phyloP scores from a whole-genome alignment of 2,888 invertebrate species.

The Drosophila buzzatii region DNA sequence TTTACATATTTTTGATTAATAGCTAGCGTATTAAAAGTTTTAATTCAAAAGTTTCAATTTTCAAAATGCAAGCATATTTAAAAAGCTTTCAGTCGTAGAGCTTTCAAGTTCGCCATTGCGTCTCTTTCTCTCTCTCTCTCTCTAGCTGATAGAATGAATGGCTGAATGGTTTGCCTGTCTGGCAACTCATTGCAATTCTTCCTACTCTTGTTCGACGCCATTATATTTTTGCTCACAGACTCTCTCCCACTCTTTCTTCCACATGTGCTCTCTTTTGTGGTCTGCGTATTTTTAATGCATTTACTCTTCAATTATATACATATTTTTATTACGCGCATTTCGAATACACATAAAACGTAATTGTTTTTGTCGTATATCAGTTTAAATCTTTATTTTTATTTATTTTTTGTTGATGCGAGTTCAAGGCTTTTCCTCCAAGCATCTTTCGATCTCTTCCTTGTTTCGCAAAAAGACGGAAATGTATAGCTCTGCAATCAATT shows the following conservation, averaged over 20 bases:
- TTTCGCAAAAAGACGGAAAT: conserved; percentile 68
- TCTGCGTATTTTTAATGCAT: conserved; percentile 31
- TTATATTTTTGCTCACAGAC: neutral
- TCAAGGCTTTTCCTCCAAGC: conserved; percentile 69
- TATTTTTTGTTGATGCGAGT: conserved; percentile 47
- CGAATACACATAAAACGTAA: conserved; percentile 46
- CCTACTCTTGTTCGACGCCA: conserved; percentile 18
- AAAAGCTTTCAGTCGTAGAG: conserved; percentile 34
- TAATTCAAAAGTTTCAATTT: conserved; percentile 24
- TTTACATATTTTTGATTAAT: conserved; percentile 21
- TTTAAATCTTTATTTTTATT: conserved; percentile 32
- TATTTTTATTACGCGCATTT: conserved; percentile 43
- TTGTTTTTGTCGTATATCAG: conserved; percentile 41
- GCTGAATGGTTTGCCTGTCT: conserved; percentile 13
- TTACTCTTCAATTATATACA: conserved; percentile 34
- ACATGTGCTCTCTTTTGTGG: neutral
- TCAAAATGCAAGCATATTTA: conserved; percentile 3
- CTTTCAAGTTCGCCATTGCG: conserved; percentile 39
- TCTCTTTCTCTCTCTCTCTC: conserved; percentile 5
- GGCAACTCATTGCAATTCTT: conserved; percentile 29
- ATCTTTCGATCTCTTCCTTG: conserved; percentile 64
- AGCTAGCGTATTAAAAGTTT: conserved; percentile 21
- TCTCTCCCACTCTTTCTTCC: neutral
- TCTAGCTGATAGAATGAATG: neutral
- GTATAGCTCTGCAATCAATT: conserved; percentile 25